Percentiles rank a stretch among this genome's conserved stretches.
These are phyloP conservation scores for Aotus griseimembra DNA, from an alignment of 2,797 vertebrate species.

Conservation along the genomic window DNA sequence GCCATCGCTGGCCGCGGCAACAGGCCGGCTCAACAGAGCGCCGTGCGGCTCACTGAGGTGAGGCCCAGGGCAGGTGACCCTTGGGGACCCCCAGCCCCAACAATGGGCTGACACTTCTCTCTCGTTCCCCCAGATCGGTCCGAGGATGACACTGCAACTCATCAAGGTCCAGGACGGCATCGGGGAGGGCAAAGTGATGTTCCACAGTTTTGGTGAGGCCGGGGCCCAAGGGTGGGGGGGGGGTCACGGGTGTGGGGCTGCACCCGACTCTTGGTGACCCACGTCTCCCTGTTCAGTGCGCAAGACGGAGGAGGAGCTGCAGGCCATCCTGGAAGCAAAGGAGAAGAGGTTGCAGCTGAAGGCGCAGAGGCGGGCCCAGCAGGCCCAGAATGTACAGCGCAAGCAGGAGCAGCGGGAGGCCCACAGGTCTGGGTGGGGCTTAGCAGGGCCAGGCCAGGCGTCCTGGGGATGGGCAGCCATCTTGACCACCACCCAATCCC, in stretches of 20 bases:
- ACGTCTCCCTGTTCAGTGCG: slow-evolving; percentile 71
- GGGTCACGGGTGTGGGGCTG: accelerated
- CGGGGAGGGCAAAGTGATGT: slow-evolving; percentile 90
- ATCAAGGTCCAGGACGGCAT: slow-evolving; percentile 94
- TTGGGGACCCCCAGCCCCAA: accelerated
- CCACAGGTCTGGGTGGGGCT: slow-evolving; percentile 85
- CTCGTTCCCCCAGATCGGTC: slow-evolving; percentile 89
- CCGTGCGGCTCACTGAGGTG: slow-evolving; percentile 94
- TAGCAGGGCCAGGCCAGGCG: accelerated
- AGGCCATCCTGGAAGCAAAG: slow-evolving; percentile 88
- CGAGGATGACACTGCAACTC: slow-evolving; percentile 93
- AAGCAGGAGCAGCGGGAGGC: slow-evolving; percentile 87
- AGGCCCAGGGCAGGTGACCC: neutral
- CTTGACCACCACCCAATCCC: accelerated
- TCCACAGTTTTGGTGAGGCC: slow-evolving; percentile 90
- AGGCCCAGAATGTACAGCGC: slow-evolving; percentile 88
- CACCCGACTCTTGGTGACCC: neutral
- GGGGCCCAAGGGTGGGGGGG: accelerated
- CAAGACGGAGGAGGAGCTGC: slow-evolving; percentile 92
- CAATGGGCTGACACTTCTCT: neutral
- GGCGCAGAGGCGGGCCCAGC: slow-evolving; percentile 85
- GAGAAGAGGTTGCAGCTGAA: slow-evolving; percentile 89
- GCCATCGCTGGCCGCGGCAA: slow-evolving; percentile 93
- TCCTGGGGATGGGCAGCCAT: accelerated
- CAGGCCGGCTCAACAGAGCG: slow-evolving; percentile 94